Base-by-base conservation (phyloP, 2,888 invertebrate genomes). In the Halictus ligatus region DNA sequence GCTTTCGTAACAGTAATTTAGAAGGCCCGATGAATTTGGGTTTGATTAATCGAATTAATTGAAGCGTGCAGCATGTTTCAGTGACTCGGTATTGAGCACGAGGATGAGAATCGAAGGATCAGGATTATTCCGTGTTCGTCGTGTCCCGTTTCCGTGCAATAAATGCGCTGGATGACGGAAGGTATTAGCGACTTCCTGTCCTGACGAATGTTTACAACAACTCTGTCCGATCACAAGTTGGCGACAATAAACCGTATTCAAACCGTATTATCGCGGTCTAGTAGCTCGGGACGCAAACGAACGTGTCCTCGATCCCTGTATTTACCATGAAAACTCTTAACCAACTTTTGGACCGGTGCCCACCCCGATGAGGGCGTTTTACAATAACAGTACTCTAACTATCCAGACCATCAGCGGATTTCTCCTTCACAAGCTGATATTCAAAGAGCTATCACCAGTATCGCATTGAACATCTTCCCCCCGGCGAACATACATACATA, bases 281-380 rank as follows among this genome's bases (percentile, higher is more conserved):
- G 71, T 87, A 69, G 84, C 77, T 81, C 84, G 72, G 81, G 84
- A 88, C 76, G 87, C 87, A 79, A 87, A 86, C 83, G 87, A 87
- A 86, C 83, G 79, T 83, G 87, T 84, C 80, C 87, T 72, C 75
- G 87, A 88, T 88, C 81, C 67, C n/a, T 71, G 77, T 88, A 87
- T 84, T 88, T 88, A 87, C 87, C 79, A 67, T 81, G 87, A 69
- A 80, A 84, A 87, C 83, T 87, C 83, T 83, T 81, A 83, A 80
- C 80, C 87, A 77, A 84, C 81, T 80, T 87, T 87, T 88, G 87
- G 87, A 87, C 71, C 87, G 77, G 71, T 87, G 87, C 87, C 87
- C 87, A 75, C 46, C 35, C 75, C 74, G 87, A 87, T 87, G 81
- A 84, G 83, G 81, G 58, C 84, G 78, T 87, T 87, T 81, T 75